These are phyloP conservation scores for Cottoperca gobio DNA, from an alignment of 2,797 vertebrate species.

Conservation along the genomic window DNA sequence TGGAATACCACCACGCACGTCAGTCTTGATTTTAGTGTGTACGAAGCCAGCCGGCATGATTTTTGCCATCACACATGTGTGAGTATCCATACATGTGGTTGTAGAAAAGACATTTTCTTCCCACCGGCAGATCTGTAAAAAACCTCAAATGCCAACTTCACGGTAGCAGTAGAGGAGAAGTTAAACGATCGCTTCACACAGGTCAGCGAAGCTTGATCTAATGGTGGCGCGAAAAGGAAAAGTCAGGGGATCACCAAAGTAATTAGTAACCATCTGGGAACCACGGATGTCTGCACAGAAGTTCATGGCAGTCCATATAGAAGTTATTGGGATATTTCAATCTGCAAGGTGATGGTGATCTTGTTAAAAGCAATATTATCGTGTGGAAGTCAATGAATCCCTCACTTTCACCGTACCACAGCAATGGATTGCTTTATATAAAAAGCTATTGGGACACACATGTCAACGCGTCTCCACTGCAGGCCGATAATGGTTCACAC, in stretches of 20 bases:
- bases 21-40: slow-evolving; percentile 1
- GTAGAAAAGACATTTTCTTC: not conserved
- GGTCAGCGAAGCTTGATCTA: no score
- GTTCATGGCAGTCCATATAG: not conserved
- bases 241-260: not conserved
- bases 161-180: not conserved
- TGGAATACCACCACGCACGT: slow-evolving; percentile 3
- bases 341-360: no score
- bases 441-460: not conserved
- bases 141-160: not conserved
- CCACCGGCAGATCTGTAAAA: not conserved
- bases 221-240: no score
- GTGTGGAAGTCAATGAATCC: not conserved
- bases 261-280: not conserved
- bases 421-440: not conserved
- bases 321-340: not conserved
- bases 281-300: not conserved
- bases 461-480: not conserved
- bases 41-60: not conserved
- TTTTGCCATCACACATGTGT: slow-evolving; percentile 25
- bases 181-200: no score
- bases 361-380: no score
- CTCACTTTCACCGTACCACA: not conserved
- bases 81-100: not conserved
- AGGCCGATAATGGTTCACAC: not conserved